Evolutionary conservation across 2,113 vertebrate species (phyloP).

Genomic region (Brachirus orientalis): DNA sequence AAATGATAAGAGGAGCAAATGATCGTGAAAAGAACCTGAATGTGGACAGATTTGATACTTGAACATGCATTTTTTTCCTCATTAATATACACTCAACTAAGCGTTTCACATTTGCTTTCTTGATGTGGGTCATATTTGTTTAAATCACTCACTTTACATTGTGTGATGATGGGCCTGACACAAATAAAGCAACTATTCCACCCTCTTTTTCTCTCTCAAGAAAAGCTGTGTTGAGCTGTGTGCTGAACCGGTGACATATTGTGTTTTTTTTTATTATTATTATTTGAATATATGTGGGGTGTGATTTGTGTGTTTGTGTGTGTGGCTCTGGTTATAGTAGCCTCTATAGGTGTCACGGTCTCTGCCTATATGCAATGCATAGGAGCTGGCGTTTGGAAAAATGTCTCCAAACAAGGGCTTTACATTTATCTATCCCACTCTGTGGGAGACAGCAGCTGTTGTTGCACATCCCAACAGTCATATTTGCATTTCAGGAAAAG

Average conservation of each 20-base stretch:
- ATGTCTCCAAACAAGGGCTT: constrained; percentile 32
- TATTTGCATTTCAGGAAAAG: constrained; percentile 47
- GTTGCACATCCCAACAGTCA: constrained; percentile 32
- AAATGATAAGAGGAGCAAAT: neutral
- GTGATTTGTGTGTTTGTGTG: neutral
- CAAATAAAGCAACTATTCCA: constrained; percentile 66
- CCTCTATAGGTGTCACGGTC: neutral
- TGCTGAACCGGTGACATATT: constrained; percentile 30
- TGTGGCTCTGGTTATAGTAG: neutral
- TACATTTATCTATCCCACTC: constrained; percentile 52
- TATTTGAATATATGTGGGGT: neutral
- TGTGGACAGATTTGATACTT: neutral
- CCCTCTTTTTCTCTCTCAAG: constrained; percentile 2
- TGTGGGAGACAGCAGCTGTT: constrained; percentile 11
- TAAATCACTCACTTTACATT: constrained; percentile 36
- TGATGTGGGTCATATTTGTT: constrained; percentile 20
- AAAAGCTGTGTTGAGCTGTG: constrained; percentile 7
- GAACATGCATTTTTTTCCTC: constrained; percentile 21
- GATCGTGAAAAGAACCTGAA: neutral
- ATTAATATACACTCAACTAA: constrained; percentile 6
- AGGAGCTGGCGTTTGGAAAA: constrained; percentile 14
- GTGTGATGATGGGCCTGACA: constrained; percentile 59
- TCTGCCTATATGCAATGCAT: too few species aligned
- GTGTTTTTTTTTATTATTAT: neutral
- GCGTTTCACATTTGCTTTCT: constrained; percentile 8